phyloP scores from a whole-genome alignment of 2,797 vertebrate genomes.

The Eurystomus glaucurus region DNA sequence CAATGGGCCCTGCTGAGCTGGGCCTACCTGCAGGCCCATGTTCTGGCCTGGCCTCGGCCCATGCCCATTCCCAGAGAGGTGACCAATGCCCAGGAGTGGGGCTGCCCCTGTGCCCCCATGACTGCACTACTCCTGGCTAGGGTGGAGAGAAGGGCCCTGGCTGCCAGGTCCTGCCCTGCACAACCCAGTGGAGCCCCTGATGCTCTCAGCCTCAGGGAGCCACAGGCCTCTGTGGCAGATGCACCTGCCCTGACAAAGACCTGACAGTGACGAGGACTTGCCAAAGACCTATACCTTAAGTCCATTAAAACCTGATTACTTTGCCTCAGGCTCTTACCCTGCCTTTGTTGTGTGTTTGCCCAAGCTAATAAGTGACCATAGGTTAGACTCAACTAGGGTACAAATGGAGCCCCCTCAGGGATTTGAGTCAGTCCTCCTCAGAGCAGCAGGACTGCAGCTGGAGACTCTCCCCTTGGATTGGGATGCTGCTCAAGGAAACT shows the following conservation, averaged over 20 bases:
- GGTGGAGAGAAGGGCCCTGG: rapidly evolving
- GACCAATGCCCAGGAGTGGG: rapidly evolving
- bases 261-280: neutral
- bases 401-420: neutral
- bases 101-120: rapidly evolving
- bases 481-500: neutral
- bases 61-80: rapidly evolving
- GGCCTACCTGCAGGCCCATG: neutral
- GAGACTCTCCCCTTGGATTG: neutral
- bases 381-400: neutral
- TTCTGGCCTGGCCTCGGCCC: neutral
- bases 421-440: neutral
- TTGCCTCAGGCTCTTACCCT: neutral
- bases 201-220: no score
- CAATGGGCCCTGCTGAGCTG: neutral
- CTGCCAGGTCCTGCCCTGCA: no score
- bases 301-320: neutral
- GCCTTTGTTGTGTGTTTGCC: neutral
- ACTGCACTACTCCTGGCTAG: neutral
- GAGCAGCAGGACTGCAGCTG: neutral
- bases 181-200: no score
- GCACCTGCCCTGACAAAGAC: no score
- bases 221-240: no score
- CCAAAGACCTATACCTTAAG: neutral
- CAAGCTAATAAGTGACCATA: neutral